Evolutionary conservation across 2,797 vertebrate genomes (phyloP), one percentile per base, ranked within the genome.

Genomic region (Trachurus trachurus): DNA sequence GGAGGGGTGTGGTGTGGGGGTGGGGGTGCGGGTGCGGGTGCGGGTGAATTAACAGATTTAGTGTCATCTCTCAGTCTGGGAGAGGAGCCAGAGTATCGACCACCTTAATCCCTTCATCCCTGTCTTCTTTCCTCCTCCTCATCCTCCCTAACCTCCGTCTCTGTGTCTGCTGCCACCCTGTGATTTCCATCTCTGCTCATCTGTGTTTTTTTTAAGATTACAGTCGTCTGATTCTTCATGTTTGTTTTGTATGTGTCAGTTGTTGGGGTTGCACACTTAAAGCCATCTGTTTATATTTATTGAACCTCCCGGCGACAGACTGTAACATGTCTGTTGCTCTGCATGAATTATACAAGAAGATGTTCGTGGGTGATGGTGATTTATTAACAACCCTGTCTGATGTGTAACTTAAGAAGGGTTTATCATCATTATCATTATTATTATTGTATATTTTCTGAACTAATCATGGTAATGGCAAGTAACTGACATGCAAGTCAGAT

Each of bases 41-140:
- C 29, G 56, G 66, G 81, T 81, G 91, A 91, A 92, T 93, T 88
- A 95, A 94, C 91, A 93, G 91, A 94, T 95, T 95, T 94, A 95
- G 93, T 94, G 94, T 95, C 93, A 95, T 94, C 91, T 93, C 92
- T 94, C 90, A 91, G 94, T 94, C 93, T 94, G 93, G 91, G 85
- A 92, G 81, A 71, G 78, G 87, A 92, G 90, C 93, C 94, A 94
- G 90, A 92, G 84, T 92, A 94, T 94, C 65, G 90, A 95, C 91
- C 91, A 83, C 87, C 61, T 87, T 94, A 95, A 95, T 96, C 95
- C 79, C 63, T 90, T 94, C 91, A 93, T 93, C 94, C 87, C 76
- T 84, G 84, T 83, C 89, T 86, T 82, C 89, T 86, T 82, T 42
- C 40, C 40, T 42, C 40, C 84, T 90, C 88, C 67, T 87, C 86